phyloP scores from a whole-genome alignment of 2,113 vertebrate genomes.

The Macroglossus sobrinus region DNA sequence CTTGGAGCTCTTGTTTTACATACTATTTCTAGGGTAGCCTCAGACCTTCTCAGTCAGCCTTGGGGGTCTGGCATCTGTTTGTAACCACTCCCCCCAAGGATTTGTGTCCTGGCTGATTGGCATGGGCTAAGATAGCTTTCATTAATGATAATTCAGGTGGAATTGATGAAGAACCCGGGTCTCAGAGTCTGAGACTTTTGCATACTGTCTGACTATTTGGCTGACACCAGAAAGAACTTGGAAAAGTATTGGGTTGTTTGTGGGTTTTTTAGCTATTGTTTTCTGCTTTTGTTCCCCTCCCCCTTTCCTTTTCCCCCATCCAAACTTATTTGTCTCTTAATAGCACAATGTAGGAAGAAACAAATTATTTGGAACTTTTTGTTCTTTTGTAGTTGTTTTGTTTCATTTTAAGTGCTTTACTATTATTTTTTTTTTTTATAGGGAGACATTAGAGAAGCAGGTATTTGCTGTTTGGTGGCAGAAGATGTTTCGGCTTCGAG shows the following conservation, averaged over 20 bases:
- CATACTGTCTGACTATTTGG: background rate
- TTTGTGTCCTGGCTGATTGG: background rate
- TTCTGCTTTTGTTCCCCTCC: background rate
- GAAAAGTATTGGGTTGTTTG: background rate
- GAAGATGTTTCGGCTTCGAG: constrained; percentile 76
- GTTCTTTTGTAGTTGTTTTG: background rate
- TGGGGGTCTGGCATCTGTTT: background rate
- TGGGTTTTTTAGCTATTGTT: background rate
- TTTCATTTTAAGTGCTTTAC: background rate
- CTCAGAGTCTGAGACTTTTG: background rate
- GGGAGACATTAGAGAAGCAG: constrained; percentile 76
- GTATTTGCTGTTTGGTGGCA: constrained; percentile 87
- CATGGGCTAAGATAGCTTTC: too few species aligned
- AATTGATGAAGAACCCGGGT: background rate
- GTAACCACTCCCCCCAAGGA: background rate
- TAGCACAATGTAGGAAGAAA: background rate
- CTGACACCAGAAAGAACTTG: background rate
- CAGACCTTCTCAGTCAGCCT: background rate
- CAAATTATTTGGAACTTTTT: background rate
- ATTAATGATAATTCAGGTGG: background rate
- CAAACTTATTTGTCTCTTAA: background rate
- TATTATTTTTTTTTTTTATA: constrained; percentile 38
- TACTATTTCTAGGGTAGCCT: background rate
- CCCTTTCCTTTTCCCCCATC: background rate
- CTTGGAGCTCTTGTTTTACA: background rate